phyloP scores from a whole-genome alignment of 2,113 vertebrate species.

The Cranoglanis bouderius region DNA sequence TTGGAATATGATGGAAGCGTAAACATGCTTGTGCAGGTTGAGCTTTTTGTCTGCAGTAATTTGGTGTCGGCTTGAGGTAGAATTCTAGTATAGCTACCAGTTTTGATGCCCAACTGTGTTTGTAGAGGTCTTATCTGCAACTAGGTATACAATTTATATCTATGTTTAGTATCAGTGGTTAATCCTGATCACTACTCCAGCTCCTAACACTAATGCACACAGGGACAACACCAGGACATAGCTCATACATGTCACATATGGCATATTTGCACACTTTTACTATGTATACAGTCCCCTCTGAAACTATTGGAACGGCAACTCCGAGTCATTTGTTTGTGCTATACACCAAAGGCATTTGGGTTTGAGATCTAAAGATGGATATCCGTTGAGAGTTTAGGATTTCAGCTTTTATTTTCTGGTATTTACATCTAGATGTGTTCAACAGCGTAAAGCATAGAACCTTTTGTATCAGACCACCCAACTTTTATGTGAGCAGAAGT shows the following conservation, averaged over 20 bases:
- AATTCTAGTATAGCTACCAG: neutral
- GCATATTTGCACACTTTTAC: neutral
- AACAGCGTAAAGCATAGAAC: no score
- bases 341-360: no score
- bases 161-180: neutral
- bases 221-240: neutral
- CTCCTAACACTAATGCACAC: neutral
- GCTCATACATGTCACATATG: neutral
- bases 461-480: no score
- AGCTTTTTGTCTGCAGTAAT: neutral
- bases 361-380: no score
- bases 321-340: no score
- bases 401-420: no score
- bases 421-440: no score
- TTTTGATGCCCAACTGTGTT: neutral
- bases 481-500: no score
- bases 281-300: no score
- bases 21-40: neutral
- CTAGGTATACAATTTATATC: neutral
- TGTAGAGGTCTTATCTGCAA: neutral
- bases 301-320: no score
- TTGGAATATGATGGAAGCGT: conserved; percentile 13
- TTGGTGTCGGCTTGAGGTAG: neutral
- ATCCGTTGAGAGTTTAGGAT: no score
- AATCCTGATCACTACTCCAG: neutral